Base-by-base conservation (phyloP, 2,113 vertebrate genomes). In the Ammodramus savannarum region DNA sequence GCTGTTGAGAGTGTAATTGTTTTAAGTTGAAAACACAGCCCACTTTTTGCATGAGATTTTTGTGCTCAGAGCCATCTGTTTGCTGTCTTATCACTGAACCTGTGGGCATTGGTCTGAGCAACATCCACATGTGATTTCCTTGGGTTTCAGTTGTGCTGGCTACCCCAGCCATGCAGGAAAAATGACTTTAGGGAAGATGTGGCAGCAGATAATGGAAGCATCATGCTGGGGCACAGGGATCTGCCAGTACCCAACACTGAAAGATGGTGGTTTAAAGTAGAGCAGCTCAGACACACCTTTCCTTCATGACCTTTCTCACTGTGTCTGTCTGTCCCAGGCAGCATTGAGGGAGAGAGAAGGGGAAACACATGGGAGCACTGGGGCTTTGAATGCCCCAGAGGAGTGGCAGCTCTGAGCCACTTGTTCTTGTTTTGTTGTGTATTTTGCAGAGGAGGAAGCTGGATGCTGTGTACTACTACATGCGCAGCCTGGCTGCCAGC, bases 381-480 rank as follows among this genome's bases (percentile, higher is more conserved):
- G 26, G 49, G 32, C 54, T 72, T 38, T 21, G 20, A 16, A 19
- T 67, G 41, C 14, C 48, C 19, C 17, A 31, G 51, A 14, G 3
- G 21, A 73, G n/a, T 20, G 39, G 51, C 59, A 67, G 49, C 16
- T 75, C 34, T 91, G 34, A 96, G 34, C 93, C 81, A 65, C 18
- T 77, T 41, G 29, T 7, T n/a, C 8, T 52, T 16, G 36, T 63
- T 78, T 85, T 68, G 43, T 34, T 85, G 69, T 97, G 55, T 91
- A 78, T 68, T 91, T 77, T 76, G 66, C 98, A 99, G 99, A 99
- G 99, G 93, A 98, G 99, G 85, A 99, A 99, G 97, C 97, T 99
- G 96, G 99, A 99, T 96, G 99, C 99, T 36, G 99, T 99, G 9
- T 99, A 99, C 98, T 99, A 99, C 85, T 99, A 99, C 95, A 99